Evolutionary conservation across 1,140 invertebrate species (phyloP).

Genomic region (Dendroctonus valens): DNA sequence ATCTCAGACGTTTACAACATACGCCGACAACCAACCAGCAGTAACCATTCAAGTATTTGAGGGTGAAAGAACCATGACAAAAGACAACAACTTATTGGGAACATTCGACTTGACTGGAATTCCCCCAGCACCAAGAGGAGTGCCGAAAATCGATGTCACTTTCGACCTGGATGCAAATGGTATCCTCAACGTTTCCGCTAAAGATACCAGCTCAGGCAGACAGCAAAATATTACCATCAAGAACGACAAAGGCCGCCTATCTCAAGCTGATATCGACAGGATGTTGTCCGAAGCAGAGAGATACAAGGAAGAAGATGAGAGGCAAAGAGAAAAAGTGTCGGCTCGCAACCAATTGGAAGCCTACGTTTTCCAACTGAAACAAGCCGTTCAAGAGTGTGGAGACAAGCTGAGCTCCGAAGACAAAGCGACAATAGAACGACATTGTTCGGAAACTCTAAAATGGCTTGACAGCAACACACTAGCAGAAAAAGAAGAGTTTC

Average conservation of each 20-base stretch:
- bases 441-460: slow-evolving; percentile 51
- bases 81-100: slow-evolving; percentile 74
- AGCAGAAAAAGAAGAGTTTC: slow-evolving; percentile 62
- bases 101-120: slow-evolving; percentile 72
- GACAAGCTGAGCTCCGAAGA: slow-evolving; percentile 51
- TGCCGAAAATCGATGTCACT: slow-evolving; percentile 70
- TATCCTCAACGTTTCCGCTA: slow-evolving; percentile 64
- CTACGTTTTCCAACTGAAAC: slow-evolving; percentile 71
- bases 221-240: slow-evolving; percentile 75
- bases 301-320: slow-evolving; percentile 69
- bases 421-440: slow-evolving; percentile 49
- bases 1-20: slow-evolving; percentile 64
- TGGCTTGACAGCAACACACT: slow-evolving; percentile 59
- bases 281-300: slow-evolving; percentile 69
- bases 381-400: slow-evolving; percentile 53
- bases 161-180: slow-evolving; percentile 71
- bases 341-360: slow-evolving; percentile 64
- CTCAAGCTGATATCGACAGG: slow-evolving; percentile 78
- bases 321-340: slow-evolving; percentile 63
- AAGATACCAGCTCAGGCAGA: slow-evolving; percentile 56
- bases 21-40: slow-evolving; percentile 67
- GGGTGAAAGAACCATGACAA: slow-evolving; percentile 77
- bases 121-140: slow-evolving; percentile 55
- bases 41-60: slow-evolving; percentile 74
- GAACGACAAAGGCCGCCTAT: slow-evolving; percentile 78